phyloP scores from a whole-genome alignment of 2,888 invertebrate genomes.

The Antitype chi region DNA sequence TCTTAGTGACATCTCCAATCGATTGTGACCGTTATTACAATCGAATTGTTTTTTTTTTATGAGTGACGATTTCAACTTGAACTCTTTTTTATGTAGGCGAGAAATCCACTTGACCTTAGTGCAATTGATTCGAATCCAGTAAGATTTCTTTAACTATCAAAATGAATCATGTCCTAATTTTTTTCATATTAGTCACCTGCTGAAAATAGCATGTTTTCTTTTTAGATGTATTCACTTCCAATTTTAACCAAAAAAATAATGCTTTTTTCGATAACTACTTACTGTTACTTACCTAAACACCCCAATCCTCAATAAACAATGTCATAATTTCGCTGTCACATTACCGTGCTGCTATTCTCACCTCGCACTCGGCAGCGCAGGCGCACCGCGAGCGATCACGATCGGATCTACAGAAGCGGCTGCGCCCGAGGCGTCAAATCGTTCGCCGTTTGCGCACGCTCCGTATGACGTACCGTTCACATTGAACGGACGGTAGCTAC shows the following conservation, averaged over 20 bases:
- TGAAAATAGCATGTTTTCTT: neutral
- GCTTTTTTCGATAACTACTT: no score
- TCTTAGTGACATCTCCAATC: conserved; percentile 62
- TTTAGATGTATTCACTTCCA: neutral
- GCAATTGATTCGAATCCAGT: neutral
- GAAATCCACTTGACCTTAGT: neutral
- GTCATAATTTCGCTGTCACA: conserved; percentile 71
- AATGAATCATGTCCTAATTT: neutral
- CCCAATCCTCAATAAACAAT: conserved; percentile 60
- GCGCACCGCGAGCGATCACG: conserved; percentile 79
- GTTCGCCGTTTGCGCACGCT: conserved; percentile 76
- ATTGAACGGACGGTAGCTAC: conserved; percentile 56
- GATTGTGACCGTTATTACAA: conserved; percentile 25
- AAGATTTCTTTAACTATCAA: neutral
- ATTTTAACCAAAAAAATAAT: no score
- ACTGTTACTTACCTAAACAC: neutral
- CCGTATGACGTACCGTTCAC: conserved; percentile 56
- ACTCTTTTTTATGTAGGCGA: neutral
- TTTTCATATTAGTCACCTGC: no score
- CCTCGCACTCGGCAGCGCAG: conserved; percentile 67
- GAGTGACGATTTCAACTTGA: neutral
- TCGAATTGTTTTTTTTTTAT: conserved; percentile 2
- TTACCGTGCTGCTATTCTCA: conserved; percentile 66
- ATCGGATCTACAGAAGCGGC: conserved; percentile 79
- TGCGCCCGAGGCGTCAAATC: conserved; percentile 78